Evolutionary conservation across 1,140 invertebrate genomes (phyloP).

Genomic region (Drosophila ogumai): DNA sequence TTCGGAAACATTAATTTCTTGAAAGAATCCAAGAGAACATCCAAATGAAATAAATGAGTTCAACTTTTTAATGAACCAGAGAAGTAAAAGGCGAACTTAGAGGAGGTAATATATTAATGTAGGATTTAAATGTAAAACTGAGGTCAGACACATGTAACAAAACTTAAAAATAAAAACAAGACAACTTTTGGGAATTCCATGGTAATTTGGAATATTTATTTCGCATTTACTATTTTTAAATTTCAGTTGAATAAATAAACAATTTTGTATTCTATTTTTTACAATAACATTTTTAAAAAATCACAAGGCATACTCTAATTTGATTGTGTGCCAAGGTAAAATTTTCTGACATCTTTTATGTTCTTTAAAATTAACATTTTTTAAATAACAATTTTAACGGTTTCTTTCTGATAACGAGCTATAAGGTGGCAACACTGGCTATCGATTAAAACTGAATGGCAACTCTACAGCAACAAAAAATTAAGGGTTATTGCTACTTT

Average conservation of each 20-base stretch:
- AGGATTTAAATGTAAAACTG: slow-evolving; percentile 2
- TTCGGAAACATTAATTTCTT: slow-evolving; percentile 11
- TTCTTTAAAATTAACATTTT: background rate
- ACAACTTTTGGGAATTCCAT: background rate
- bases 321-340: background rate
- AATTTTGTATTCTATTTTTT: background rate
- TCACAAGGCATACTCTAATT: fast-evolving
- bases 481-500: background rate
- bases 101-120: slow-evolving; percentile 5
- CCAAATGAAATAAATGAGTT: slow-evolving; percentile 14
- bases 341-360: background rate
- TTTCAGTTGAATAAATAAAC: background rate
- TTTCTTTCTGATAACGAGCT: background rate
- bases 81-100: slow-evolving; percentile 3
- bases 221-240: background rate
- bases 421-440: slow-evolving; percentile 6
- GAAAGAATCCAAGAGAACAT: slow-evolving; percentile 7
- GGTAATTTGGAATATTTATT: background rate
- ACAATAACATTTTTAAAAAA: too few relatives aligned
- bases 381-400: background rate
- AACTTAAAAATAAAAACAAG: background rate
- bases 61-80: slow-evolving; percentile 5
- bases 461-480: background rate
- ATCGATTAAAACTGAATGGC: background rate
- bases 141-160: background rate